phyloP scores from a whole-genome alignment of 2,113 vertebrate genomes.

The Pleuronectes platessa region DNA sequence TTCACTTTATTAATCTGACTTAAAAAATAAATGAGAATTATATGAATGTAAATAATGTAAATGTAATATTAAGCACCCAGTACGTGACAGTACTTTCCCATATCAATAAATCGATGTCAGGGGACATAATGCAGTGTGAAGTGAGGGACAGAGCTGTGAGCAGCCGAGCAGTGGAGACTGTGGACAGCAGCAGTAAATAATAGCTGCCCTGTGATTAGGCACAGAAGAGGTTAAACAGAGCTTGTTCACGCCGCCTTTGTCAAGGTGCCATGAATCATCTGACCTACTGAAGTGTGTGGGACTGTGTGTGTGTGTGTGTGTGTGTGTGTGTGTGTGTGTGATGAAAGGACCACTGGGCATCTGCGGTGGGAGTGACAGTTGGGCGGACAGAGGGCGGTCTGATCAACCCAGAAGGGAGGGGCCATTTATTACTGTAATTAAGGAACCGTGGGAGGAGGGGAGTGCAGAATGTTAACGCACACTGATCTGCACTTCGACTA shows the following conservation, averaged over 20 bases:
- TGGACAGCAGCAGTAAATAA: constrained; percentile 62
- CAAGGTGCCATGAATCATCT: constrained; percentile 65
- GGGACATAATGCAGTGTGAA: background rate
- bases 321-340: constrained; percentile 12
- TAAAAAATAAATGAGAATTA: background rate
- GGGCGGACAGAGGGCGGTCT: constrained; percentile 65
- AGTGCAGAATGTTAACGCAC: constrained; percentile 1
- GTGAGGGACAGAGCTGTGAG: constrained; percentile 14
- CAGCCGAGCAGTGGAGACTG: background rate
- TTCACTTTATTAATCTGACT: constrained; percentile 4
- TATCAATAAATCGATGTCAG: background rate
- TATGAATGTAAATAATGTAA: background rate
- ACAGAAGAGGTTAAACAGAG: constrained; percentile 66
- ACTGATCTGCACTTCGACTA: background rate
- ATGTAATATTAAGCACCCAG: background rate
- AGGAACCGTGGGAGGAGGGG: constrained; percentile 23
- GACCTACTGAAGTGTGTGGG: constrained; percentile 53
- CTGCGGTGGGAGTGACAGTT: constrained; percentile 67
- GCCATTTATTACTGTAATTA: constrained; percentile 75
- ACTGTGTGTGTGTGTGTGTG: constrained; percentile 19
- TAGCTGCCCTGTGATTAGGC: constrained; percentile 57
- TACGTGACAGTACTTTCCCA: background rate
- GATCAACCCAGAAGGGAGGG: constrained; percentile 58
- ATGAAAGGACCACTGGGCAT: constrained; percentile 53
- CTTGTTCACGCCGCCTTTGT: constrained; percentile 59